phyloP scores from a whole-genome alignment of 2,113 vertebrate genomes.

The Accipiter virgatus region DNA sequence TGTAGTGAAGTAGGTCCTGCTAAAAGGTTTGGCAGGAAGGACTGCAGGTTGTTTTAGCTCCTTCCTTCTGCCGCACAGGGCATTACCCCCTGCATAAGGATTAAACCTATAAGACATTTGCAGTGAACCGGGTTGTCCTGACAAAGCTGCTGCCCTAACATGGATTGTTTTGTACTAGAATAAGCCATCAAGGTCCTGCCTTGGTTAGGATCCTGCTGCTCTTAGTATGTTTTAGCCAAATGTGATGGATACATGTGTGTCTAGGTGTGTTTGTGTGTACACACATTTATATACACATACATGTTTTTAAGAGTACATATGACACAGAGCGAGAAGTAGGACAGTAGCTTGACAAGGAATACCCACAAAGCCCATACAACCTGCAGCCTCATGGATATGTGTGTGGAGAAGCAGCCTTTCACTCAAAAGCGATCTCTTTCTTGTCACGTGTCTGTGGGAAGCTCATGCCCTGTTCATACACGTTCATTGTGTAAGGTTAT shows the following conservation, averaged over 20 bases:
- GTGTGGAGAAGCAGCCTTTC: background rate
- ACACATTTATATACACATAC: background rate
- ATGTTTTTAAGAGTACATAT: background rate
- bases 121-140: background rate
- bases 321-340: background rate
- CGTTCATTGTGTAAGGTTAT: background rate
- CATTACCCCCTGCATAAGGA: background rate
- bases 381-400: background rate
- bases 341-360: background rate
- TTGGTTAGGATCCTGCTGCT: background rate
- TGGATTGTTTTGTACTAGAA: background rate
- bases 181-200: background rate
- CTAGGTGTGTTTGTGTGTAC: background rate
- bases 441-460: background rate
- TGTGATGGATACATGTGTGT: accelerated
- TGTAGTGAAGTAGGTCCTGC: background rate
- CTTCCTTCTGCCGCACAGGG: background rate
- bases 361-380: background rate
- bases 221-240: background rate
- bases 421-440: background rate
- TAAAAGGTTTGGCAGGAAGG: background rate
- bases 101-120: background rate
- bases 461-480: background rate
- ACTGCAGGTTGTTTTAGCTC: background rate
- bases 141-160: background rate